Evolutionary conservation across 2,888 invertebrate genomes (phyloP), one percentile per base, ranked within the genome.

Genomic region (Aspidapion aeneum): DNA sequence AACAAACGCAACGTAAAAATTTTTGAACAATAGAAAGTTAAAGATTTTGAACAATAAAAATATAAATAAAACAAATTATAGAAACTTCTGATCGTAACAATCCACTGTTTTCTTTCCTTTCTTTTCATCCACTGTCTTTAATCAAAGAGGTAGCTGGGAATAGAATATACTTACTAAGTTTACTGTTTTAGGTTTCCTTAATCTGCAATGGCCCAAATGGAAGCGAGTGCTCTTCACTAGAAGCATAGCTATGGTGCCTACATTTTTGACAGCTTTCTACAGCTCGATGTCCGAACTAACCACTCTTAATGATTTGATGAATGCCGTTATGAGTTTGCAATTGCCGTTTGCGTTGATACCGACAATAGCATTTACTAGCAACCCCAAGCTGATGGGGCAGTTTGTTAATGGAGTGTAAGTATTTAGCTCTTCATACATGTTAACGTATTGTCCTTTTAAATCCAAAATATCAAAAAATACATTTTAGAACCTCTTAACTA

Each of bases 321-420:
- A 94, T 79, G 91, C 92, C 1, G 85, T 94, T 5, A 93, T 94
- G 92, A 88, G 90, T 69, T 80, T 94, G n/a, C 93, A 93, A 76
- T 80, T 94, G 66, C 94, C 94, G 0, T 94, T 94, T 77, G 94
- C 94, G 1, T 85, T 91, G 2, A 83, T 94, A 64, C 94, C 94
- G 1, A 89, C 91, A 1, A 87, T 95, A 64, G 92, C 93, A 0
- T 93, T 95, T 74, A 93, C 94, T 0, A 90, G 91, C 60, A 89
- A 89, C 71, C 77, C 79, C 2, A 82, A 84, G 58, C 87, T 94
- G 55, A 95, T 94, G 94, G 90, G 91, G 48, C 87, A 90, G 70
- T 94, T 94, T 78, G 86, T 84, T 48, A 93, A 91, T 80, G 90
- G 90, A 80, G 66, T 85, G 90, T 90, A 80, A 82, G 88, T 83